Conservation (phyloP, 2,888 invertebrate species). For the Cephonodes hylas region DNA sequence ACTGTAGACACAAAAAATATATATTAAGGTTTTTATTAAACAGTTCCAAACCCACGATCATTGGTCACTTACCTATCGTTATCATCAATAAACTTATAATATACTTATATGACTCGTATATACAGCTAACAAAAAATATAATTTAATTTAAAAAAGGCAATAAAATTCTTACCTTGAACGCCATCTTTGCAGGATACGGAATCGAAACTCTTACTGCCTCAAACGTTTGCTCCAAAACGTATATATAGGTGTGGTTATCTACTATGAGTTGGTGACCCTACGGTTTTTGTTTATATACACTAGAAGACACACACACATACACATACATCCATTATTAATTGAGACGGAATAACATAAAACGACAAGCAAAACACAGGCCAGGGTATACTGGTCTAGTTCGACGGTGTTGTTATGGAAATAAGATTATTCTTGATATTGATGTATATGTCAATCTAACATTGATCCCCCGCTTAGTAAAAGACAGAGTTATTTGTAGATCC, state of each 20-base stretch:
- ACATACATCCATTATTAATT: background rate
- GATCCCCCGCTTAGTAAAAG: background rate
- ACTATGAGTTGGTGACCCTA: background rate
- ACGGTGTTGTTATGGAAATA: background rate
- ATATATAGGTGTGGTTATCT: background rate
- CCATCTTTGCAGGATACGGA: slow-evolving; percentile 24
- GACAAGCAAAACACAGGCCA: background rate
- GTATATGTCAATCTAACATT: background rate
- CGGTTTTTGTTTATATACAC: background rate
- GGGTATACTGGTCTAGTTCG: background rate
- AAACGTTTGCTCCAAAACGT: background rate
- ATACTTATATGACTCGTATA: too few relatives aligned
- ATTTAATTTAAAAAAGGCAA: too few relatives aligned
- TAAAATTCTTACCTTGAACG: slow-evolving; percentile 39
- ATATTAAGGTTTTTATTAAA: too few relatives aligned
- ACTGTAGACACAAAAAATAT: too few relatives aligned
- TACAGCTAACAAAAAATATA: too few relatives aligned
- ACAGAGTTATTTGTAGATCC: background rate
- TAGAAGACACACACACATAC: background rate
- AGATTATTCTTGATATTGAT: background rate
- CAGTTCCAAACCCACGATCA: too few relatives aligned
- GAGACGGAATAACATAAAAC: background rate
- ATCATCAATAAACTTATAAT: too few relatives aligned
- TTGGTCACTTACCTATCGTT: too few relatives aligned
- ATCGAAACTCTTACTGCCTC: background rate